phyloP scores from a whole-genome alignment of 2,113 vertebrate genomes.

The Cyprinus carpio region DNA sequence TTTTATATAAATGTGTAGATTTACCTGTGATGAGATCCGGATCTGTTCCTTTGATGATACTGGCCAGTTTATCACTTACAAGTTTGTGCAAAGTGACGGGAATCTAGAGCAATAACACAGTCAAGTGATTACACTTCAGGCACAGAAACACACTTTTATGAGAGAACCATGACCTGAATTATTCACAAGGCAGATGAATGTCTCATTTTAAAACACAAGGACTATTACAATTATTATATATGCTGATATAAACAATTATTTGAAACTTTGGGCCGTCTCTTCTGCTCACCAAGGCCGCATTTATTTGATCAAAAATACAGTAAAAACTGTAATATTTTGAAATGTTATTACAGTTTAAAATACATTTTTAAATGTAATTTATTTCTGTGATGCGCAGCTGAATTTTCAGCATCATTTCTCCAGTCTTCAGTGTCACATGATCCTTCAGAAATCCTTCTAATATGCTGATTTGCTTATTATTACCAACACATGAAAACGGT shows the following conservation, averaged over 20 bases:
- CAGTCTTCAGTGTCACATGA: background rate
- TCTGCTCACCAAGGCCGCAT: background rate
- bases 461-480: background rate
- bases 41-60: slow-evolving; percentile 85
- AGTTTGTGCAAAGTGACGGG: slow-evolving; percentile 89
- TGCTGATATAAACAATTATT: too few species aligned
- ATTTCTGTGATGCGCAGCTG: background rate
- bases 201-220: background rate
- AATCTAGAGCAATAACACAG: slow-evolving; percentile 73
- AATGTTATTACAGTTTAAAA: background rate
- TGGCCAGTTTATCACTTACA: slow-evolving; percentile 87
- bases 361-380: background rate
- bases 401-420: background rate
- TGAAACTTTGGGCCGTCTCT: too few species aligned
- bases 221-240: background rate
- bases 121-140: background rate
- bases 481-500: background rate
- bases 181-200: background rate
- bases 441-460: background rate
- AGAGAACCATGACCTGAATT: background rate
- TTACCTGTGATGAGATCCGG: slow-evolving; percentile 81
- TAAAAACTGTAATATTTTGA: background rate
- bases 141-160: background rate
- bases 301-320: background rate
- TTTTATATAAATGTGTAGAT: background rate